These are phyloP conservation scores for Neosalanx taihuensis DNA, from an alignment of 2,797 vertebrate species.

Conservation along the genomic window DNA sequence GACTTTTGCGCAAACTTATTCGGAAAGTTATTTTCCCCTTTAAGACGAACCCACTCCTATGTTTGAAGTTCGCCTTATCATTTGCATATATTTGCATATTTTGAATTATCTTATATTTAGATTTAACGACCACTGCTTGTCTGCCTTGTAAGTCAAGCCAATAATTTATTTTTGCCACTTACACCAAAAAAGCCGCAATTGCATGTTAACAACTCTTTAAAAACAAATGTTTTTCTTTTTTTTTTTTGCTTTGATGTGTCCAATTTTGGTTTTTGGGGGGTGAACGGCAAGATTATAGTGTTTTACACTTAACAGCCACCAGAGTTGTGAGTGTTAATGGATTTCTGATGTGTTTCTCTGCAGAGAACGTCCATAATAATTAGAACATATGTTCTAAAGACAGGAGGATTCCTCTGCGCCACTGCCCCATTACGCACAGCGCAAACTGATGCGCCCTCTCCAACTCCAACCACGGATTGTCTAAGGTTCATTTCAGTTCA, in stretches of 20 bases:
- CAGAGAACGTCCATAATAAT: slow-evolving; percentile 86
- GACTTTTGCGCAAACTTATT: background rate
- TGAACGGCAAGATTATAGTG: slow-evolving; percentile 61
- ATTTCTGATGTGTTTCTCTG: slow-evolving; percentile 87
- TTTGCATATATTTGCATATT: too few species aligned
- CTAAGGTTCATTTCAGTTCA: too few species aligned
- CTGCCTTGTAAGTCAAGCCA: too few species aligned
- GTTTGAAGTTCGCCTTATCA: too few species aligned
- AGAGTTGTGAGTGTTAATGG: slow-evolving; percentile 83
- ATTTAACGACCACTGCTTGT: too few species aligned
- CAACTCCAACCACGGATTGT: slow-evolving; percentile 89
- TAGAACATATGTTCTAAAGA: slow-evolving; percentile 93
- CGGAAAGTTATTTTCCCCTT: too few species aligned
- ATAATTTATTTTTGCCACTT: background rate
- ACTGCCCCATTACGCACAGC: slow-evolving; percentile 93
- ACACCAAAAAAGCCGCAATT: background rate
- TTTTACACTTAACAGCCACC: slow-evolving; percentile 67
- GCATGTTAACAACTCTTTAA: slow-evolving; percentile 17
- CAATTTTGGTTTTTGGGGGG: slow-evolving; percentile 32
- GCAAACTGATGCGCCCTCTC: slow-evolving; percentile 85
- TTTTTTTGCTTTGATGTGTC: slow-evolving; percentile 51
- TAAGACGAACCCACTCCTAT: too few species aligned
- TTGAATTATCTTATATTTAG: too few species aligned
- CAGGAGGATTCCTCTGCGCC: slow-evolving; percentile 94
- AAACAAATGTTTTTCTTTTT: too few species aligned